Evolutionary conservation across 2,888 invertebrate genomes (phyloP).

Genomic region (Bursaphelenchus okinawaensis): DNA sequence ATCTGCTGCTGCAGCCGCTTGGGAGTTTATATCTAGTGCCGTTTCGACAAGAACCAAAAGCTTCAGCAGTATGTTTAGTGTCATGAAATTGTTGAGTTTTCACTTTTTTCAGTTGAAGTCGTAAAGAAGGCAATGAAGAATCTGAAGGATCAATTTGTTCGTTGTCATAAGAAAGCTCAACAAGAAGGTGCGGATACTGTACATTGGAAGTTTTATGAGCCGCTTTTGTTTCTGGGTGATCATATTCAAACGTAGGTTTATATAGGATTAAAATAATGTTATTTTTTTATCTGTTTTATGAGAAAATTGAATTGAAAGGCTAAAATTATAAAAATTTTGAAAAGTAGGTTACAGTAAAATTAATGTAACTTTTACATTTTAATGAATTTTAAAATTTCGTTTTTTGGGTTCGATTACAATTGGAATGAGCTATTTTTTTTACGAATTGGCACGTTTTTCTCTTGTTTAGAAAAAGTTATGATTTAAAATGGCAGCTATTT

Average conservation of each 20-base stretch:
- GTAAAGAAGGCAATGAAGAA: conserved; percentile 10
- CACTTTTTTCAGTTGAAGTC: conserved; percentile 1
- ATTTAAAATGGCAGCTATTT: too few relatives aligned
- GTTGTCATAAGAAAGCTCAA: neutral
- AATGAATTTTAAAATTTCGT: too few relatives aligned
- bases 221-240: conserved; percentile 3
- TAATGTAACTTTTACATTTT: too few relatives aligned
- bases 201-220: conserved; percentile 6
- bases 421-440: too few relatives aligned
- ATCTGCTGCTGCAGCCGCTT: neutral
- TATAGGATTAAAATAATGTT: too few relatives aligned
- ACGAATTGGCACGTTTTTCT: too few relatives aligned
- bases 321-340: too few relatives aligned
- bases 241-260: neutral
- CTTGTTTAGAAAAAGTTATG: neutral
- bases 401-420: too few relatives aligned
- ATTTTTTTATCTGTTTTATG: too few relatives aligned
- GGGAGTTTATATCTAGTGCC: neutral
- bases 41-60: neutral
- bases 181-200: neutral
- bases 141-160: conserved; percentile 8
- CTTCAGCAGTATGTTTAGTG: neutral
- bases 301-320: too few relatives aligned
- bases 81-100: neutral
- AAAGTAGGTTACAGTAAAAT: too few relatives aligned